phyloP scores from a whole-genome alignment of 2,888 invertebrate genomes.

The Leptinotarsa juncta region DNA sequence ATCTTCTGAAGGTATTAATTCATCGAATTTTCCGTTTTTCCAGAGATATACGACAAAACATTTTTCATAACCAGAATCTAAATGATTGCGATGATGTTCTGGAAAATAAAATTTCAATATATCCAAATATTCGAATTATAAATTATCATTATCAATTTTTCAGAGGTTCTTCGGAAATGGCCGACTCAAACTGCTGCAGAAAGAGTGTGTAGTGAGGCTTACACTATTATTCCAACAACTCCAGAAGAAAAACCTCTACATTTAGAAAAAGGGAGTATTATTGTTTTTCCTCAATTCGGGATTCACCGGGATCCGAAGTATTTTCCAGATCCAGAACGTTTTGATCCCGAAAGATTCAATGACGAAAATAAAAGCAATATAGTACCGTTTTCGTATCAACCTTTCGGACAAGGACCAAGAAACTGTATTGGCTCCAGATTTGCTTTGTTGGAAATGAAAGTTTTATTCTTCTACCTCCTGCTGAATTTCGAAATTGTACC shows the following conservation, averaged over 20 bases:
- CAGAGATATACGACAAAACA: no score
- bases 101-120: no score
- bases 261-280: slow-evolving; percentile 53
- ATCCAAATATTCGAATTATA: no score
- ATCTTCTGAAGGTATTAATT: no score
- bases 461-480: slow-evolving; percentile 54
- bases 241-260: slow-evolving; percentile 50
- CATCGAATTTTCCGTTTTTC: no score
- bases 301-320: slow-evolving; percentile 65
- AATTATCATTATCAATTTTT: background rate
- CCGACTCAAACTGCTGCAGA: slow-evolving; percentile 57
- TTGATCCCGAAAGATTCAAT: slow-evolving; percentile 65
- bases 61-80: no score
- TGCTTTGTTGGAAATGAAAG: slow-evolving; percentile 59
- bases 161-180: slow-evolving; percentile 49
- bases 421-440: slow-evolving; percentile 67
- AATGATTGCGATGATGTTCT: no score
- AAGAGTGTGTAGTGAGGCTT: slow-evolving; percentile 67
- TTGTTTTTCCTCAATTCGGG: slow-evolving; percentile 60
- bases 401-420: slow-evolving; percentile 70
- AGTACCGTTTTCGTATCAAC: slow-evolving; percentile 67
- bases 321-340: slow-evolving; percentile 66
- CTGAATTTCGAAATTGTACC: slow-evolving; percentile 56
- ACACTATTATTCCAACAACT: slow-evolving; percentile 56
- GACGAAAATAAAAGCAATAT: slow-evolving; percentile 63